Evolutionary conservation across 2,888 invertebrate genomes (phyloP).

Genomic region (Hemicrepidius hirtus): DNA sequence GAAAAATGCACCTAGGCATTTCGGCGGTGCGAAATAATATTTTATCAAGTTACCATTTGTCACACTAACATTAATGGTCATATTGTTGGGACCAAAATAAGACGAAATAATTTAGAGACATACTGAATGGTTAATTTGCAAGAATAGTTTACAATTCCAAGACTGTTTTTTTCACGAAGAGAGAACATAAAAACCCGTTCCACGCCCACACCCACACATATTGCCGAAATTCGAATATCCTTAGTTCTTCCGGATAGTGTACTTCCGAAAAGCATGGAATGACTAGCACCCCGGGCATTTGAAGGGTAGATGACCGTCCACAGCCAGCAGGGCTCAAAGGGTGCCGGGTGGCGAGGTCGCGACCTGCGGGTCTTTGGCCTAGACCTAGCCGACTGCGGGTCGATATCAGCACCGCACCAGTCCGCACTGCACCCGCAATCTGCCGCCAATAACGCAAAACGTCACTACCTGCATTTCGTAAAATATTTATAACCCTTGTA

Average conservation of each 20-base stretch:
- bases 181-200: no score
- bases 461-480: constrained; percentile 33
- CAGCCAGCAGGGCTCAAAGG: constrained; percentile 50
- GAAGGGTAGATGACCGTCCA: constrained; percentile 51
- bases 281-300: constrained; percentile 42
- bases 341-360: constrained; percentile 61
- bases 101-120: no score
- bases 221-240: neutral
- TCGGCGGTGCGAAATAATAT: no score
- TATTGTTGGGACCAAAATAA: no score
- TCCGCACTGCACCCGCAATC: constrained; percentile 52
- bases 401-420: constrained; percentile 56
- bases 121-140: no score
- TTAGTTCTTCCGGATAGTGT: neutral
- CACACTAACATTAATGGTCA: no score
- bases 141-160: no score
- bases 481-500: constrained; percentile 18
- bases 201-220: neutral
- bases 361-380: constrained; percentile 74
- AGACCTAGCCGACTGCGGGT: constrained; percentile 65
- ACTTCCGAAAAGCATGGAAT: constrained; percentile 5
- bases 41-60: no score
- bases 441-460: constrained; percentile 41
- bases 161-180: no score
- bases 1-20: no score